These are phyloP conservation scores for Spheniscus humboldti DNA, from an alignment of 2,797 vertebrate species.

Conservation along the genomic window DNA sequence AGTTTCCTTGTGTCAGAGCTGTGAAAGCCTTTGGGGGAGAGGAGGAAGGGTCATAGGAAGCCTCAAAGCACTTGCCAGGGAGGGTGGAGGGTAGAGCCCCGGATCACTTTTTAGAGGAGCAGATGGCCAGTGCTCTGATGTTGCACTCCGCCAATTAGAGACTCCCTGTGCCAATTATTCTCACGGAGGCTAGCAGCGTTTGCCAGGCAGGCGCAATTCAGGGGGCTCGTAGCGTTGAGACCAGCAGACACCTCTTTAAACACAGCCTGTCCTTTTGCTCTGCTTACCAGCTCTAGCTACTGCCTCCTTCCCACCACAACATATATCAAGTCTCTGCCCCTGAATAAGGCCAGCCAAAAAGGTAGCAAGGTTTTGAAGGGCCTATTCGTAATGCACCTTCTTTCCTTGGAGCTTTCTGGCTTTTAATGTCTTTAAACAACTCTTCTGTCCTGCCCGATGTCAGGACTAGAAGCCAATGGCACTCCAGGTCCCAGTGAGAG, in stretches of 20 bases:
- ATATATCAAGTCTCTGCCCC: background rate
- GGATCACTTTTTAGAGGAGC: background rate
- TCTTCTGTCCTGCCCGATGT: background rate
- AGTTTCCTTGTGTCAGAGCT: background rate
- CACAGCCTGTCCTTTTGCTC: background rate
- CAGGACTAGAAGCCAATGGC: background rate
- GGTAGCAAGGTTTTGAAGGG: background rate
- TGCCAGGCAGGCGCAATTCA: background rate
- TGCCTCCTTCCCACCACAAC: background rate
- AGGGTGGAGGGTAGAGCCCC: background rate
- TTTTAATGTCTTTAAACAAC: background rate
- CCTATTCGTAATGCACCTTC: background rate
- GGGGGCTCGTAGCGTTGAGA: background rate
- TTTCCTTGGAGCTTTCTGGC: background rate
- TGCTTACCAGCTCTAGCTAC: background rate
- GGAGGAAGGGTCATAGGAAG: background rate
- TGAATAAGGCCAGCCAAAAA: background rate
- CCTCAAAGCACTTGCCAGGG: background rate
- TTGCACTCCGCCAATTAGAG: background rate
- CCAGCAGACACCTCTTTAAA: background rate
- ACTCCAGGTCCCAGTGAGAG: background rate
- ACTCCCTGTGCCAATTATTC: background rate
- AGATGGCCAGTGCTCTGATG: background rate
- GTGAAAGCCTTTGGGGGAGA: background rate
- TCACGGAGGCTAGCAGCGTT: rapidly evolving